Conservation (phyloP, 2,797 vertebrate genomes). For the Squalus acanthias region DNA sequence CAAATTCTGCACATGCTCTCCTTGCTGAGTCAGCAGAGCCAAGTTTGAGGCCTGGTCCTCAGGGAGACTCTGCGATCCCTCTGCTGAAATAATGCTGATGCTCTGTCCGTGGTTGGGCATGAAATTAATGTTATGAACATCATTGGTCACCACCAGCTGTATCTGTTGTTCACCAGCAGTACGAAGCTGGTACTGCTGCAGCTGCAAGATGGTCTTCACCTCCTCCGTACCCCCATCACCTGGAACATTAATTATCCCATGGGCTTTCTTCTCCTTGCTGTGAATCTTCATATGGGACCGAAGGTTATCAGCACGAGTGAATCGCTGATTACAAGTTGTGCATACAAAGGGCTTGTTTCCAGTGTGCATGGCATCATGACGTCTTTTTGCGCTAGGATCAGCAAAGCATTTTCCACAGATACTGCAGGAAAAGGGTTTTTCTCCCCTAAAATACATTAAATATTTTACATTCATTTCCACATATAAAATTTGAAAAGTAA, state of each 20-base stretch:
- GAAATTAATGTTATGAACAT: constrained; percentile 78
- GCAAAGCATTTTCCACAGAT: constrained; percentile 87
- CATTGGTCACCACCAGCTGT: constrained; percentile 78
- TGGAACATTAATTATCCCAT: constrained; percentile 38
- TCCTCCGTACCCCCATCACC: constrained; percentile 52
- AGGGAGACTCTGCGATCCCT: constrained; percentile 50
- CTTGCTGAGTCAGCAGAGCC: constrained; percentile 69
- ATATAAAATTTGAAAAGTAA: neutral
- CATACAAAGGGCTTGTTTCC: constrained; percentile 89
- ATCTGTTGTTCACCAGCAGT: constrained; percentile 75
- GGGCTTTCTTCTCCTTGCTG: constrained; percentile 69
- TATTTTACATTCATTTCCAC: neutral
- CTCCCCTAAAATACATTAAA: constrained; percentile 68
- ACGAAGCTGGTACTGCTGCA: constrained; percentile 79
- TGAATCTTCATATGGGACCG: constrained; percentile 88
- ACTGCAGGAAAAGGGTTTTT: constrained; percentile 84
- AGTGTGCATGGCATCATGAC: constrained; percentile 86
- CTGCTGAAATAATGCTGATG: constrained; percentile 71
- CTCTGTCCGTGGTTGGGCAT: constrained; percentile 68
- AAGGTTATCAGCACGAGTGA: constrained; percentile 87
- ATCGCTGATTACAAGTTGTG: constrained; percentile 76
- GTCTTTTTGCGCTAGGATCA: constrained; percentile 84
- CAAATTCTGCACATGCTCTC: constrained; percentile 70
- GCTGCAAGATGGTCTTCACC: constrained; percentile 70
- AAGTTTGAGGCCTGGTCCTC: constrained; percentile 61